Base-by-base conservation (phyloP, 2,888 invertebrate genomes). In the Anaspis maculata region DNA sequence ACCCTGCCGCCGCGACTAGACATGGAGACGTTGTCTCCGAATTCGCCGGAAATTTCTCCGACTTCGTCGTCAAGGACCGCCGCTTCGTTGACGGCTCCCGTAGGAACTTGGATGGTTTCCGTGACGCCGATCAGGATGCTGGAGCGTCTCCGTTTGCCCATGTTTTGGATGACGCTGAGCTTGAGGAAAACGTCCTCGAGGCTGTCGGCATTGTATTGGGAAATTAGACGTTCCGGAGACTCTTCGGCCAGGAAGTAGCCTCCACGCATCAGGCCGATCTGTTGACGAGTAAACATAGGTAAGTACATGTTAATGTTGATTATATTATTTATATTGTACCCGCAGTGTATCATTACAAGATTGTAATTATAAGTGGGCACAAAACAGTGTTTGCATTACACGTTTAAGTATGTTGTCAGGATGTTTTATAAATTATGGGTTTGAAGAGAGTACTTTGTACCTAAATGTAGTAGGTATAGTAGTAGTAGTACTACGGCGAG, bases 171-270 rank as follows among this genome's bases (percentile, higher is more conserved):
- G 0, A 82, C 81, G 9, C 85, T 79, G 1, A 88, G 69, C 59
- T 88, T 88, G 1, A 88, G 64, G 59, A 88, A 88, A 1, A 88
- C 88, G 3, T 79, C 83, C 57, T 88, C 88, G 11, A 88, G 64
- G 3, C 81, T 83, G 13, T 79, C 79, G 1, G 79, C 73, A 37
- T 76, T 74, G 61, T 84, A 85, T 46, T 80, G 77, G 26, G 73
- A 71, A 44, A 88, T 74, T 10, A 88, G 67, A 35, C 70, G 75
- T n/a, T 67, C 68, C 1, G 88, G 88, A 0, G 85, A 76, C 58
- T 87, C 85, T 57, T 88, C 88, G 1, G 87, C 88, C n/a, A 88
- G 63, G 67, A 88, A 83, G 51, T 77, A 76, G 3, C 88, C 88
- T 10, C 88, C 84, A 41, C 88, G 73, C 80, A 88, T 81, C 5